phyloP scores from a whole-genome alignment of 1,140 invertebrate species.

The Calosoma granatense region DNA sequence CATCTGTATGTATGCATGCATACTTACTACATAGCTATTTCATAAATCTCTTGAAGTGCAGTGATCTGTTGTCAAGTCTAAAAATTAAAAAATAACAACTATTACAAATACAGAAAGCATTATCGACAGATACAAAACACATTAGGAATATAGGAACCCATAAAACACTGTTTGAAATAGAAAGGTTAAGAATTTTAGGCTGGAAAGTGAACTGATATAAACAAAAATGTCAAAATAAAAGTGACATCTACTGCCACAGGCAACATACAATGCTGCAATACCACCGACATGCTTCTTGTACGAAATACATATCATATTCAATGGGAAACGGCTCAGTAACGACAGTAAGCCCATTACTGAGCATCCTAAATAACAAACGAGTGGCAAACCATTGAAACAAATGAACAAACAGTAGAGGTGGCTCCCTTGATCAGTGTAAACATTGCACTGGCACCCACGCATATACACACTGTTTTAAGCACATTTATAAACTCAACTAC shows the following conservation, averaged over 20 bases:
- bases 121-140: slow-evolving; percentile 9
- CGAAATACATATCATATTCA: slow-evolving; percentile 9
- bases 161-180: slow-evolving; percentile 9
- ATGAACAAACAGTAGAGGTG: slow-evolving; percentile 35
- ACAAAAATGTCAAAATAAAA: slow-evolving; percentile 11
- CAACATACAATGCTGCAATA: neutral
- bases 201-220: slow-evolving; percentile 2
- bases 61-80: slow-evolving; percentile 10
- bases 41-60: slow-evolving; percentile 11
- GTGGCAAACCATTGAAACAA: slow-evolving; percentile 26
- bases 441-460: slow-evolving; percentile 30
- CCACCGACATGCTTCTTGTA: neutral
- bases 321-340: neutral
- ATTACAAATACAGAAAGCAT: neutral
- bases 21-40: slow-evolving; percentile 14
- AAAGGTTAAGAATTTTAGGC: neutral
- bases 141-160: slow-evolving; percentile 6
- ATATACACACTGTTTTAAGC: slow-evolving; percentile 26
- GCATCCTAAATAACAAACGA: slow-evolving; percentile 18
- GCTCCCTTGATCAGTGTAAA: slow-evolving; percentile 36
- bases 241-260: slow-evolving; percentile 7
- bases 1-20: neutral
- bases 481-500: slow-evolving; percentile 32
- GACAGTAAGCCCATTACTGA: slow-evolving; percentile 3
- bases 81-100: slow-evolving; percentile 5